Evolutionary conservation across 2,797 vertebrate genomes (phyloP).

Genomic region (Sebastes hubbsi): DNA sequence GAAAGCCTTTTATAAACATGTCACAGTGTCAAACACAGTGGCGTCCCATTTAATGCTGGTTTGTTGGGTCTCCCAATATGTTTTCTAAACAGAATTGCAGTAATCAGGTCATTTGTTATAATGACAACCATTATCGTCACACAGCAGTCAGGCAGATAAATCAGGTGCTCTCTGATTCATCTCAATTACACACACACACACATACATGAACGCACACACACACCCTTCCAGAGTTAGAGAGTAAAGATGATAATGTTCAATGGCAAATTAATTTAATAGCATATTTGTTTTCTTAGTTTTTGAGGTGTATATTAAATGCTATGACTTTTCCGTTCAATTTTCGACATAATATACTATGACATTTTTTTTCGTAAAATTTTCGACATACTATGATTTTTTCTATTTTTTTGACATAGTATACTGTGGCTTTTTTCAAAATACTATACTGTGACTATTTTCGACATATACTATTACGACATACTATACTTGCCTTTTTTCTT

Average conservation of each 20-base stretch:
- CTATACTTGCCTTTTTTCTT: too few relatives aligned
- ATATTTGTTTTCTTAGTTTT: neutral
- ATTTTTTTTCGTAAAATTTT: too few relatives aligned
- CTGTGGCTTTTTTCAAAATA: too few relatives aligned
- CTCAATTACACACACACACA: constrained; percentile 54
- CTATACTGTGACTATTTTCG: too few relatives aligned
- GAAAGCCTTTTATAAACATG: constrained; percentile 54
- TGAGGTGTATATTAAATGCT: neutral
- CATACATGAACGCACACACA: neutral
- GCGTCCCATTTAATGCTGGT: constrained; percentile 67
- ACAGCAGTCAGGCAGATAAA: constrained; percentile 76
- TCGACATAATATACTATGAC: too few relatives aligned
- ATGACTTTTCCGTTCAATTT: too few relatives aligned
- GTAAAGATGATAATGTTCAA: constrained; percentile 24
- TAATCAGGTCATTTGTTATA: constrained; percentile 86
- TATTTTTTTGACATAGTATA: too few relatives aligned
- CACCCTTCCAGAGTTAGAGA: constrained; percentile 13
- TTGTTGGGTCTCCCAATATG: constrained; percentile 72
- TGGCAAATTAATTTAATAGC: neutral
- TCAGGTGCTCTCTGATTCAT: constrained; percentile 71
- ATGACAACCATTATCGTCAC: constrained; percentile 81
- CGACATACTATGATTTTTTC: too few relatives aligned
- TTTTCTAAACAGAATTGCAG: constrained; percentile 76
- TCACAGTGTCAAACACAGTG: constrained; percentile 64
- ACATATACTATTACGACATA: too few relatives aligned